Evolutionary conservation across 1,140 invertebrate genomes (phyloP), one percentile per base, ranked within the genome.

Genomic region (Marisa cornuarietis): DNA sequence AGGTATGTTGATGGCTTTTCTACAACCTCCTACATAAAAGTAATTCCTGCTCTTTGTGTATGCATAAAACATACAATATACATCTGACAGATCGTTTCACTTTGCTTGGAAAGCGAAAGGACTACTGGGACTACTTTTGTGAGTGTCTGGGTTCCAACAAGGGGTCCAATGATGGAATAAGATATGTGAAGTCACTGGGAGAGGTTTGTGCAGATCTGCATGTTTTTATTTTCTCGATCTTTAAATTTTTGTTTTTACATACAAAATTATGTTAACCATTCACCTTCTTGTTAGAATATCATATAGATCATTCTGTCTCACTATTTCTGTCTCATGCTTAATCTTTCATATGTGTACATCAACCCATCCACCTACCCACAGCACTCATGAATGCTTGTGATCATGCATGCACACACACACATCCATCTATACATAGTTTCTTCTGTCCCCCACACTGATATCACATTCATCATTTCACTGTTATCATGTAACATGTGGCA

Each of bases 51-150:
- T 20, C 49, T 52, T 31, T 52, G 14, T 77, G 66, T 73, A 51
- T 10, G 61, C 7, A 68, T 65, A 22, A 66, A 20, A 22, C 77
- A 73, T 65, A 68, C 73, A 85, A 82, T 42, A 42, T 42, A 42
- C 31, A 42, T 42, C 31, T 42, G 6, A 26, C 76, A 91, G 90
- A 88, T 42, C 87, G 87, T 63, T 81, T 82, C 31, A 85, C 85
- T 31, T 54, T 92, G 24, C 85, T 92, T n/a, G 90, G 90, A 31
- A 83, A 84, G 42, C 88, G 85, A 76, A 92, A 91, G 79, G 88
- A 88, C 71, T 92, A 91, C 83, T 92, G 91, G 91, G 90, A 92
- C 76, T 92, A 91, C 84, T 88, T 92, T 69, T 88, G 87, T 83
- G 85, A 90, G 42, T 90, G 90, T 83, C 84, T 92, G 16, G 79